Base-by-base conservation (phyloP, 2,888 invertebrate species). In the Metopia argyrocephala region DNA sequence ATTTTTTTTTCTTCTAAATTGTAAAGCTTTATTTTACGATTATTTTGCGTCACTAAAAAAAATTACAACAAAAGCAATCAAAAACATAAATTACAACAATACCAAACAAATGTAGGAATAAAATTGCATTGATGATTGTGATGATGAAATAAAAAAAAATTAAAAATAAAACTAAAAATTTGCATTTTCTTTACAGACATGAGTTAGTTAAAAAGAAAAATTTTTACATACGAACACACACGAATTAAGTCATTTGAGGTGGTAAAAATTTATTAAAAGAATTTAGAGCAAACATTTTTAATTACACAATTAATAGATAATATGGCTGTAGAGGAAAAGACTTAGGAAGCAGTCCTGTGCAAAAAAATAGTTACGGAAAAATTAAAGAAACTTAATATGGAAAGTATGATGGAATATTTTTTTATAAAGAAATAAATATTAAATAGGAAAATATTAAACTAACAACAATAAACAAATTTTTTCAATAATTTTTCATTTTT, bases 1-100 rank as follows among this genome's bases (percentile, higher is more conserved):
- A 15, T 15, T 38, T 38, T 38, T 48, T n/a, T 48, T 20, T 18
- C 3, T 18, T n/a, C 20, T 6, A n/a, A 6, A 20, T 12, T 31
- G 52, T 6, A 20, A 52, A 52, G 21, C 23, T 52, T 28, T n/a
- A 27, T 70, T 64, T 57, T 68, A 46, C 4, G 15, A 38, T 52
- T 45, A 38, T 28, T 70, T 76, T 70, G 64, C 76, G 64, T 76
- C 69, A 64, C 31, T 20, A 71, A 50, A 21, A 50, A 21, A 38
- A 48, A 23, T n/a, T 54, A 20, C 25, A 54, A 54, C 52, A 27
- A 23, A 23, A 59, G 3, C 2, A 54, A 25, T 6, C 15, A 27
- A 45, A 46, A 68, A 31, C 15, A 76, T 25, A 54, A 69, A 68
- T 50, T 21, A 76, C 31, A 64, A 38, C 20, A 69, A 21, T 69